A percentile compares a stretch with the other conserved stretches of the same genome.
Conservation (phyloP, 1,140 invertebrate genomes). For the Apocrypta bakeri region DNA sequence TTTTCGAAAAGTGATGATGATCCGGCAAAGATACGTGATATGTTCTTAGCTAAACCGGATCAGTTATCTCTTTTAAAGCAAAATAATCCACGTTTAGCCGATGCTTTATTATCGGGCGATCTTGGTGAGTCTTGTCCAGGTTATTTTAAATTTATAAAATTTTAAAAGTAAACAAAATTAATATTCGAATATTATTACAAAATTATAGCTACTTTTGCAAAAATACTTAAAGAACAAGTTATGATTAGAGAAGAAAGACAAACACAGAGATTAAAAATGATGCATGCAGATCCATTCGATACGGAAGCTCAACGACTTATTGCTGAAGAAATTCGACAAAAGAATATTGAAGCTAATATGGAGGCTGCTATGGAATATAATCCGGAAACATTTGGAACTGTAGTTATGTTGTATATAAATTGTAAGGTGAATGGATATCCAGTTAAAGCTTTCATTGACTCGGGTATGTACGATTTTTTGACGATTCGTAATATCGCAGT, state of each 20-base stretch:
- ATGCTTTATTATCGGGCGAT: conserved; percentile 90
- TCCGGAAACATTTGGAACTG: conserved; percentile 97
- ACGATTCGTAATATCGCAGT: no score
- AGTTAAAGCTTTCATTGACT: conserved; percentile 98
- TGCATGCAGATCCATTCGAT: conserved; percentile 96
- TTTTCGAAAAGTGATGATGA: conserved; percentile 83
- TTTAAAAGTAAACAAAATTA: no score
- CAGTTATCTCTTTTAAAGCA: conserved; percentile 93
- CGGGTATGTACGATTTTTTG: conserved; percentile 81
- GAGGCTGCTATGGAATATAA: conserved; percentile 98
- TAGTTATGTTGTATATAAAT: conserved; percentile 98
- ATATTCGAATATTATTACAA: neutral
- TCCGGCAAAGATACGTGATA: conserved; percentile 90
- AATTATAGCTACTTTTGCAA: conserved; percentile 81
- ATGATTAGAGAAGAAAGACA: conserved; percentile 85
- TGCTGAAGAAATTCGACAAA: conserved; percentile 95
- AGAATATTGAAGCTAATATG: conserved; percentile 99
- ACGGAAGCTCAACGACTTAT: conserved; percentile 95
- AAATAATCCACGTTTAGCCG: conserved; percentile 94
- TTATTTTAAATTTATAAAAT: no score
- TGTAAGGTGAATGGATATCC: conserved; percentile 96
- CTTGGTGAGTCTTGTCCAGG: conserved; percentile 79
- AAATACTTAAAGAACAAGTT: conserved; percentile 88
- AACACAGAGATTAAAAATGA: conserved; percentile 88
- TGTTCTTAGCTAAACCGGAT: conserved; percentile 94